A percentile compares a stretch with the other conserved stretches of the same genome.
These are phyloP conservation scores for Pogonus chalceus DNA, from an alignment of 1,140 invertebrate genomes.

Conservation along the genomic window DNA sequence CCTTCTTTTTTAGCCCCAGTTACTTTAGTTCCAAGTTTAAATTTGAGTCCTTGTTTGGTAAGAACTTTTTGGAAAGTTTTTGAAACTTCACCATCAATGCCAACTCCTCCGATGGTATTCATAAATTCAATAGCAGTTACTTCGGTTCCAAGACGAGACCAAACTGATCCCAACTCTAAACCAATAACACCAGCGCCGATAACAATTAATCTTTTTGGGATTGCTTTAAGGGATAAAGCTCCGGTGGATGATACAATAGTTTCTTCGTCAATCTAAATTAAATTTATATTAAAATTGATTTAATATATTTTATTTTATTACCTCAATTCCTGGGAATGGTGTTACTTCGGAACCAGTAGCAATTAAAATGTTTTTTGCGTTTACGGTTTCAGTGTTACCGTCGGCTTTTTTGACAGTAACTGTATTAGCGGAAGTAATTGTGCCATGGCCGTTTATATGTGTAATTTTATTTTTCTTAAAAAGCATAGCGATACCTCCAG, in stretches of 20 bases:
- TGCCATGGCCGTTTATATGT: slow-evolving; percentile 79
- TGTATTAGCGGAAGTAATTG: slow-evolving; percentile 88
- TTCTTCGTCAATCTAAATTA: slow-evolving; percentile 78
- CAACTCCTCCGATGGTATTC: slow-evolving; percentile 82
- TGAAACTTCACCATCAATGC: slow-evolving; percentile 95
- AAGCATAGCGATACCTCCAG: slow-evolving; percentile 89
- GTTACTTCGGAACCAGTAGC: slow-evolving; percentile 98
- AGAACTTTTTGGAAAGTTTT: slow-evolving; percentile 93
- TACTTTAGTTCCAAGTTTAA: slow-evolving; percentile 95
- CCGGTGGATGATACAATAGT: slow-evolving; percentile 96
- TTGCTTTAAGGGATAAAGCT: slow-evolving; percentile 76
- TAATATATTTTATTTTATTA: slow-evolving; percentile 38
- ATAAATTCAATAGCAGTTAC: slow-evolving; percentile 96
- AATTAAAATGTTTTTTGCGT: slow-evolving; percentile 95
- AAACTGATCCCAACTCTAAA: slow-evolving; percentile 91
- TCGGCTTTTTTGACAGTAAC: slow-evolving; percentile 78
- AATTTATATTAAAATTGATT: slow-evolving; percentile 9
- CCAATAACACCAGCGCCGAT: slow-evolving; percentile 99
- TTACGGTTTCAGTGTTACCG: slow-evolving; percentile 71
- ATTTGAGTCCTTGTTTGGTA: slow-evolving; percentile 89
- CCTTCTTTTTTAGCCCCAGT: slow-evolving; percentile 64
- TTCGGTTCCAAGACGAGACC: slow-evolving; percentile 83
- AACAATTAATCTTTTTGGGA: slow-evolving; percentile 90
- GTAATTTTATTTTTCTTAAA: slow-evolving; percentile 97
- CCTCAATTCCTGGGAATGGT: slow-evolving; percentile 90